phyloP scores from a whole-genome alignment of 2,888 invertebrate species.

The Pteria penguin region DNA sequence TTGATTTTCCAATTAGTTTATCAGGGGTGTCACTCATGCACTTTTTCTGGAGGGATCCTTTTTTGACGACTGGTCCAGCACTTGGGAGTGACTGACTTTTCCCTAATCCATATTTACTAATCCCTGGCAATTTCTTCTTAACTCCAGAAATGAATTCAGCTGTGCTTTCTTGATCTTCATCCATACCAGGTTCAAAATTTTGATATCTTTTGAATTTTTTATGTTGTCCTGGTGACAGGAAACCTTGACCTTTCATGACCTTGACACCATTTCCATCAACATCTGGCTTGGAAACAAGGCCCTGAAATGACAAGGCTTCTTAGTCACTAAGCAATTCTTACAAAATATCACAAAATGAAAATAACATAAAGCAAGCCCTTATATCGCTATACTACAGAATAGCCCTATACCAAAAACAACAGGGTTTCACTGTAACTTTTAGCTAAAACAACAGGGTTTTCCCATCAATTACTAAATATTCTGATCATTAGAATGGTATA shows the following conservation, averaged over 20 bases:
- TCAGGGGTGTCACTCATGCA: neutral
- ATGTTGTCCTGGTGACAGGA: constrained; percentile 2
- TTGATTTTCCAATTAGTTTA: neutral
- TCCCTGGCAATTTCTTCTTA: neutral
- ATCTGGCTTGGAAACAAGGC: constrained; percentile 40
- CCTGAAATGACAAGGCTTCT: too few relatives aligned
- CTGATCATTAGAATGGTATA: too few relatives aligned
- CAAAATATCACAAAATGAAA: too few relatives aligned
- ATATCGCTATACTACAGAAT: too few relatives aligned
- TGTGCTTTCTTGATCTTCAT: neutral
- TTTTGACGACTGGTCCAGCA: neutral
- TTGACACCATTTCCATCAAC: constrained; percentile 48
- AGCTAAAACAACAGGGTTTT: too few relatives aligned
- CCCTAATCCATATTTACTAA: neutral
- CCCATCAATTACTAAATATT: too few relatives aligned
- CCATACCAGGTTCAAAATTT: neutral
- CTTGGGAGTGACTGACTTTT: neutral
- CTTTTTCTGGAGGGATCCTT: neutral
- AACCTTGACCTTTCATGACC: constrained; percentile 30
- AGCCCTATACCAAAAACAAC: too few relatives aligned
- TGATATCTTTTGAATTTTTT: neutral
- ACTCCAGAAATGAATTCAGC: neutral
- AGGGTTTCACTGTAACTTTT: too few relatives aligned
- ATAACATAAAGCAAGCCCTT: too few relatives aligned
- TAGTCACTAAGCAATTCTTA: too few relatives aligned